These are phyloP conservation scores for Nipponia nippon DNA, from an alignment of 2,113 vertebrate genomes.

Conservation along the genomic window DNA sequence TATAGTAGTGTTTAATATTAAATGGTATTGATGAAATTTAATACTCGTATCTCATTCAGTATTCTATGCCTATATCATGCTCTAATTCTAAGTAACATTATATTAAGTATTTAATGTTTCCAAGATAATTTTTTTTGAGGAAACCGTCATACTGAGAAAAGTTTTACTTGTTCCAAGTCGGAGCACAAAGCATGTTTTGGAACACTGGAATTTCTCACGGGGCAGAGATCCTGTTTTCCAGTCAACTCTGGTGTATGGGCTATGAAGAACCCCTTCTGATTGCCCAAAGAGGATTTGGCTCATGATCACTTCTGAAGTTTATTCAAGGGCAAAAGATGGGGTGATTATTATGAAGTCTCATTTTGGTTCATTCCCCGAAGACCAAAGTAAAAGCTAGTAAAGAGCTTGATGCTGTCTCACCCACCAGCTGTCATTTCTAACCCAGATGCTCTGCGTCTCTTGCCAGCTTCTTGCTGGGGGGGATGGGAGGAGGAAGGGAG, in stretches of 20 bases:
- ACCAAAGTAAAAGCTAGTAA: background rate
- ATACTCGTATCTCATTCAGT: background rate
- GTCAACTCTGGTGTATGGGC: background rate
- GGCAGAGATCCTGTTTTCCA: conserved; percentile 17
- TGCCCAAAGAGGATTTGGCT: background rate
- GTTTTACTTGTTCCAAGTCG: background rate
- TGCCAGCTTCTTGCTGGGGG: background rate
- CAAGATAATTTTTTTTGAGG: background rate
- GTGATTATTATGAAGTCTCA: background rate
- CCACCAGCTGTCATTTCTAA: conserved; percentile 2
- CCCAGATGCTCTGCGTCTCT: background rate
- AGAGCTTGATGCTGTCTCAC: background rate
- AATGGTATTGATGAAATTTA: background rate
- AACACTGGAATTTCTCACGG: background rate
- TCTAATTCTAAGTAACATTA: background rate
- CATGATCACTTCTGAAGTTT: background rate
- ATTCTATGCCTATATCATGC: background rate
- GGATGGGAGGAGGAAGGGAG: background rate
- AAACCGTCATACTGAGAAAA: background rate
- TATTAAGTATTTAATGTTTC: background rate
- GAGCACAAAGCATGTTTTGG: background rate
- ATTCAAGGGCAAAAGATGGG: conserved; percentile 17
- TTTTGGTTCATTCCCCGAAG: conserved; percentile 15
- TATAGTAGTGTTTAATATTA: background rate
- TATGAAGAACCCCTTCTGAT: background rate